Base-by-base conservation (phyloP, 2,888 invertebrate species). In the Tineola bisselliella region DNA sequence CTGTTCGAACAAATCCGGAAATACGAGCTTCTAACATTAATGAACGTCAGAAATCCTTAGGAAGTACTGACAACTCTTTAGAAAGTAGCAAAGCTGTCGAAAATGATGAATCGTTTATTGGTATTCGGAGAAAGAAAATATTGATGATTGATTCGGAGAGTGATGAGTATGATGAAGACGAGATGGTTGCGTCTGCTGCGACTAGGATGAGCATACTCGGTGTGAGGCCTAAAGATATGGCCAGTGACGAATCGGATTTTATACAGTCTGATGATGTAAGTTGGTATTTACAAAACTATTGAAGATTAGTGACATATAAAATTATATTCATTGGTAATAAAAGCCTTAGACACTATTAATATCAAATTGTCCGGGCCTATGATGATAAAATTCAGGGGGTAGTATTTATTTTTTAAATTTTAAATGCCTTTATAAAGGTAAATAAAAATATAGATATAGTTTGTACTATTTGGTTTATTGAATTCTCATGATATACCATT, bases 141-240 rank as follows among this genome's bases (percentile, higher is more conserved):
- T 30, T 48, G 48, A 43, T 30, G n/a, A 8, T 60, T 10, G 44
- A 13, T 13, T n/a, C n/a, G 10, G 15, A 17, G 1, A 59, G 57
- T 61, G 70, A 71, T 25, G 76, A 77, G 5, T 69, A 69, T 0
- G 78, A 81, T 66, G 86, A 87, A 62, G 87, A 87, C 61, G 71
- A 77, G 63, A 77, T 84, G 79, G 76, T 79, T 62, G 77, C 87
- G 77, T 87, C 86, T 0, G 73, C 84, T 30, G 87, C 87, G 1
- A 88, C 88, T 0, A 70, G 88, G 0, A 83, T 87, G 82, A 87
- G 87, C 64, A 88, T 88, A 61, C 81, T 84, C 79, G 88, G 88
- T 0, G 68, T 80, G 12, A 68, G 79, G 66, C 84, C 84, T 0
- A 81, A 79, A 44, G 77, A 75, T 44, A 69, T 69, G 1, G 79